Conservation (phyloP, 2,113 vertebrate species). For the Gallinago paraguaiae region DNA sequence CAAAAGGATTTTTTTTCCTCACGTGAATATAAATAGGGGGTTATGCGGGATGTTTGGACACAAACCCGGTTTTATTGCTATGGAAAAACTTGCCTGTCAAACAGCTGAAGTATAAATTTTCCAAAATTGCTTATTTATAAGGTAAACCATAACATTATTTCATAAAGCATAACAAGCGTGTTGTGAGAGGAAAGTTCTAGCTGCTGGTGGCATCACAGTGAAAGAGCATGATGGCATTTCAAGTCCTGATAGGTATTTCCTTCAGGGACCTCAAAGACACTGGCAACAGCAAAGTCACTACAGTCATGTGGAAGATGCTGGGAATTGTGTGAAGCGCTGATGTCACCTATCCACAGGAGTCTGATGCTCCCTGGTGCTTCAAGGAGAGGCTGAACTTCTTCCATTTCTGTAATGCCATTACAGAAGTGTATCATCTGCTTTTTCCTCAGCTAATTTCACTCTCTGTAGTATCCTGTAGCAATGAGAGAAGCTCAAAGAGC, state of each 20-base stretch:
- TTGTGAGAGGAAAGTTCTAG: not conserved
- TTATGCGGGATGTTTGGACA: not conserved
- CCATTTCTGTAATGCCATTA: not conserved
- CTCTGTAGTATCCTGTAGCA: not conserved
- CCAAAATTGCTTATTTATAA: not conserved
- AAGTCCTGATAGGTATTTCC: not conserved
- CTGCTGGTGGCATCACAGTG: not conserved
- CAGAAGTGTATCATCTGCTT: not conserved
- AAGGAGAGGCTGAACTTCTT: not conserved
- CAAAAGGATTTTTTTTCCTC: not conserved
- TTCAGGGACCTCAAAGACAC: not conserved
- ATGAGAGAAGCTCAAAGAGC: not conserved
- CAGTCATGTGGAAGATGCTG: not conserved
- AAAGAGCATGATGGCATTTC: not conserved
- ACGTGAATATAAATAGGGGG: not conserved
- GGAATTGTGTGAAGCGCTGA: not conserved
- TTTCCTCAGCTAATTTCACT: not conserved
- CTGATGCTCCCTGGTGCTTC: not conserved
- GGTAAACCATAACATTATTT: not conserved
- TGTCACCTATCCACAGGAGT: not conserved
- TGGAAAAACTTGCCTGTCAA: not conserved
- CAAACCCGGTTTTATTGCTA: not conserved
- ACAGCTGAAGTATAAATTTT: not conserved
- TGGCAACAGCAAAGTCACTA: not conserved
- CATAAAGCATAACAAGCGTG: not conserved